phyloP scores from a whole-genome alignment of 2,797 vertebrate genomes.

The Thalassophryne amazonica region DNA sequence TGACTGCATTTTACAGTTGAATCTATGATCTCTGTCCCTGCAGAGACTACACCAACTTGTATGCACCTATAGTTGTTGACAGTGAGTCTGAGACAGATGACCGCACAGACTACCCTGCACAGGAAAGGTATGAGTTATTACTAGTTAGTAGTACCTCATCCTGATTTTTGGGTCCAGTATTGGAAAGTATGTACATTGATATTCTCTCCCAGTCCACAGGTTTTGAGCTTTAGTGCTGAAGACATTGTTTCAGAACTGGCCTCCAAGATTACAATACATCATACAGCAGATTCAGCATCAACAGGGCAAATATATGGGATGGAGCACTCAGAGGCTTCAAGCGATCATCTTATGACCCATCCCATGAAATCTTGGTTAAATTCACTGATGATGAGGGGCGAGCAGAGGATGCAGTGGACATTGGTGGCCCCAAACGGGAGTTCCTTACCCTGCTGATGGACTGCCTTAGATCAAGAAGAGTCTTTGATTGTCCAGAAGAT shows the following conservation, averaged over 20 bases:
- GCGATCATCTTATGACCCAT: neutral
- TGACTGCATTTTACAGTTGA: no score
- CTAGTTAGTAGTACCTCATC: no score
- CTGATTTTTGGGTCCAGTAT: no score
- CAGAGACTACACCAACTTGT: no score
- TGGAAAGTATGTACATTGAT: no score
- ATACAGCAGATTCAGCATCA: neutral
- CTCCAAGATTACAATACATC: neutral
- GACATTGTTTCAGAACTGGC: neutral
- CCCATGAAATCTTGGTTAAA: neutral
- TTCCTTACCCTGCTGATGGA: neutral
- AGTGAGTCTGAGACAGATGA: no score
- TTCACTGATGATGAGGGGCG: neutral
- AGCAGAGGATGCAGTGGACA: neutral
- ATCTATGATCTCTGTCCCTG: no score
- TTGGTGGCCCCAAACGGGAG: neutral
- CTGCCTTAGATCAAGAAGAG: neutral
- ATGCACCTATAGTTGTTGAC: no score
- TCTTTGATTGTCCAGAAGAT: slow-evolving; percentile 1
- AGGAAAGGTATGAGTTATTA: no score
- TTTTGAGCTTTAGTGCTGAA: no score
- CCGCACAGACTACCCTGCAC: no score
- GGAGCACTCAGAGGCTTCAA: neutral
- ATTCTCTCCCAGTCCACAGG: no score
- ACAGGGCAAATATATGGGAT: neutral